phyloP scores from a whole-genome alignment of 2,113 vertebrate genomes.

The Casuarius casuarius region DNA sequence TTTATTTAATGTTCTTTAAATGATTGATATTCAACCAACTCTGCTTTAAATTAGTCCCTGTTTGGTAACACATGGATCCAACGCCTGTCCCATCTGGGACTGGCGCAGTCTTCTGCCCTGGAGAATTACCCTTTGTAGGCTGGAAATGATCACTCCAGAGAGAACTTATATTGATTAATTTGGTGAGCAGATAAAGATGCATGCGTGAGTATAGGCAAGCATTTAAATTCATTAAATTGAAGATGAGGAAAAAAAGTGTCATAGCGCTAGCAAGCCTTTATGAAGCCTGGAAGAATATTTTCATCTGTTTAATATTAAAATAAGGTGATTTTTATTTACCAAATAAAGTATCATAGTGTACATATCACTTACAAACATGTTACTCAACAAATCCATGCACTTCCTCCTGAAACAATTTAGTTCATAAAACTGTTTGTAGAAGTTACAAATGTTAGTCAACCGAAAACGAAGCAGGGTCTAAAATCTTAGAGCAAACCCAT shows the following conservation, averaged over 20 bases:
- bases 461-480: constrained; percentile 48
- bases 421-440: constrained; percentile 59
- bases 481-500: constrained; percentile 64
- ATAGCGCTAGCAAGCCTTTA: not conserved
- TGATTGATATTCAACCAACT: not conserved
- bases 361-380: not conserved
- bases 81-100: accelerated
- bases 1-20: not conserved
- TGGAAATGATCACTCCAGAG: not conserved
- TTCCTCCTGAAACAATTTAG: constrained; percentile 56
- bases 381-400: constrained; percentile 7
- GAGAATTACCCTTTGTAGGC: not conserved
- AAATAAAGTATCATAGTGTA: constrained; percentile 11
- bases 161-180: not conserved
- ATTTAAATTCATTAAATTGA: not conserved
- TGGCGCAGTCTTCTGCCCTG: not conserved
- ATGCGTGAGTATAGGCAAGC: not conserved
- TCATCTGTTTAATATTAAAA: not conserved
- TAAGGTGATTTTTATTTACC: constrained; percentile 22
- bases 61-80: not conserved
- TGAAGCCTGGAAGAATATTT: not conserved
- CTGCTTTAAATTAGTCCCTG: not conserved
- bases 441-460: constrained; percentile 52
- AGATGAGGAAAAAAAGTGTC: not conserved
- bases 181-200: not conserved